Conservation (phyloP, 2,113 vertebrate species). For the Epinephelus cyanopodus region DNA sequence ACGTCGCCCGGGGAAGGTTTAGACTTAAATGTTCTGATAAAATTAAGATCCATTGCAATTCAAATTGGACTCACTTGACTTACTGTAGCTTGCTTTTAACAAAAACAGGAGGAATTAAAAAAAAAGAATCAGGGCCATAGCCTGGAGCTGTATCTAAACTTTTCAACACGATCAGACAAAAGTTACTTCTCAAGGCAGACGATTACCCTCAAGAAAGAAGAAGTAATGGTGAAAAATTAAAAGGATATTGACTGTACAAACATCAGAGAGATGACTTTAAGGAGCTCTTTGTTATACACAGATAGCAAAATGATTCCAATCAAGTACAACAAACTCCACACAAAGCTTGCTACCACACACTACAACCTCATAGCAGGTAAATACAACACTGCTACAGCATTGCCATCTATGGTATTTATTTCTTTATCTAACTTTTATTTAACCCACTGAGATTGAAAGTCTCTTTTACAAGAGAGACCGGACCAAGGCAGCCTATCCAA, state of each 20-base stretch:
- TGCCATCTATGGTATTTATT: not conserved
- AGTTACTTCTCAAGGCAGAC: constrained; percentile 13
- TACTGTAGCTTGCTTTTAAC: constrained; percentile 13
- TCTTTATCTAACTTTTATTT: no score
- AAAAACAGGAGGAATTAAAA: not conserved
- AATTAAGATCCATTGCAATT: constrained; percentile 61
- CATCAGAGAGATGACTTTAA: constrained; percentile 1
- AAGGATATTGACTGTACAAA: not conserved
- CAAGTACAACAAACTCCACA: not conserved
- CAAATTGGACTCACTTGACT: constrained; percentile 54
- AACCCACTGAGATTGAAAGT: no score
- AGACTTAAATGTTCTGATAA: constrained; percentile 47
- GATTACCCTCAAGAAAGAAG: not conserved
- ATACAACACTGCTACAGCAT: not conserved
- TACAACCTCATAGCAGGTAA: not conserved
- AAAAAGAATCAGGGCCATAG: not conserved
- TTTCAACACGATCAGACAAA: constrained; percentile 36
- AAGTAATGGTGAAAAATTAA: not conserved
- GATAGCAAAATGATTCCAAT: not conserved
- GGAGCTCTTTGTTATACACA: not conserved
- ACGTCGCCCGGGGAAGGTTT: constrained; percentile 29
- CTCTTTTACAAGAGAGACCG: no score
- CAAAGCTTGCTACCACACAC: not conserved
- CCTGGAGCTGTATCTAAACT: constrained; percentile 44
- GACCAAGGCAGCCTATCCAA: no score